Conservation (phyloP, 2,888 invertebrate genomes). For the Drosophila tanythrix region DNA sequence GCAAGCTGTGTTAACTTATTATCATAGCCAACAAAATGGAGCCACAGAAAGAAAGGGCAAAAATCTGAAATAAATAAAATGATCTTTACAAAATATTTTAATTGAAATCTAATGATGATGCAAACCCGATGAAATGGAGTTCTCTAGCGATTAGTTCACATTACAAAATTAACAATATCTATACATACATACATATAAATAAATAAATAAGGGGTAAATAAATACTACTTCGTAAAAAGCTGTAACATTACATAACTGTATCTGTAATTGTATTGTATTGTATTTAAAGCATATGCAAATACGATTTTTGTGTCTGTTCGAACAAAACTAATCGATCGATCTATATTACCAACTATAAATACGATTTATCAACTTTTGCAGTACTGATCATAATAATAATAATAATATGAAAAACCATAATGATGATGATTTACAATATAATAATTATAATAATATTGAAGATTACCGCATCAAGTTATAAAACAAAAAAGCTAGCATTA, state of each 20-base stretch:
- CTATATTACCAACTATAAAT: conserved; percentile 38
- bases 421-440: conserved; percentile 34
- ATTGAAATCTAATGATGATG: conserved; percentile 19
- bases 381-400: conserved; percentile 51
- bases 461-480: conserved; percentile 59
- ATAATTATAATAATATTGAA: conserved; percentile 38
- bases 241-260: conserved; percentile 49
- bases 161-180: conserved; percentile 36
- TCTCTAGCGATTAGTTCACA: conserved; percentile 54
- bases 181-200: conserved; percentile 38
- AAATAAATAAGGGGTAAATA: conserved; percentile 55
- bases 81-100: conserved; percentile 22
- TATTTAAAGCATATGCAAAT: conserved; percentile 53
- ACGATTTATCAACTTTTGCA: conserved; percentile 51
- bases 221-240: conserved; percentile 31
- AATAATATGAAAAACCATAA: conserved; percentile 6
- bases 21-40: conserved; percentile 25
- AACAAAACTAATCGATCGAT: conserved; percentile 35
- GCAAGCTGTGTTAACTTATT: conserved; percentile 61
- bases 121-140: conserved; percentile 35
- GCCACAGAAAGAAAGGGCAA: conserved; percentile 23
- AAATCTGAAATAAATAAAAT: conserved; percentile 9
- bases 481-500: conserved; percentile 62
- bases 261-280: conserved; percentile 43
- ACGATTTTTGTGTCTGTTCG: conserved; percentile 43